These are phyloP conservation scores for Ectemnius lituratus DNA, from an alignment of 2,888 invertebrate species.

Conservation along the genomic window DNA sequence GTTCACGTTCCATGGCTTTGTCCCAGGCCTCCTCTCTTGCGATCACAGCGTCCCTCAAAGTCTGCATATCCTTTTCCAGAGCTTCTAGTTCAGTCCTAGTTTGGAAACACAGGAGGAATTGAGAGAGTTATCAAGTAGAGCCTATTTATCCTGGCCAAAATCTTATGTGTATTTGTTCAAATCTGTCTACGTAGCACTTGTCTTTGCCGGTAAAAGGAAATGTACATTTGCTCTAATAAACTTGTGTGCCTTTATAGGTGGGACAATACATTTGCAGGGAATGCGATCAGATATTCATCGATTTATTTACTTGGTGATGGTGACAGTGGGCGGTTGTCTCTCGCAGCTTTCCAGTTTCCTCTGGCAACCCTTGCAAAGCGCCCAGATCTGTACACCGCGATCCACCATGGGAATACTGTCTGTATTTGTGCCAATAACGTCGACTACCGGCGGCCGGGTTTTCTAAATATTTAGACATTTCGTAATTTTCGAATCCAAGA, in stretches of 20 bases:
- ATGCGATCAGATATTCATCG: neutral
- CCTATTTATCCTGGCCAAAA: no score
- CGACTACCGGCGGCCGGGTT: neutral
- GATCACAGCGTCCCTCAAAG: conserved; percentile 66
- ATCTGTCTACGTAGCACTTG: neutral
- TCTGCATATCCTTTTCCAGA: conserved; percentile 69
- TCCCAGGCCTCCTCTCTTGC: conserved; percentile 67
- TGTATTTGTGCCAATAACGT: conserved; percentile 46
- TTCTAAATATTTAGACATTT: conserved; percentile 26
- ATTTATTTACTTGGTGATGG: conserved; percentile 64
- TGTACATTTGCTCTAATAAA: neutral
- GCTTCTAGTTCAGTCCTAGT: conserved; percentile 68
- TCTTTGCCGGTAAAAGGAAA: neutral
- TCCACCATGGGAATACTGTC: conserved; percentile 40
- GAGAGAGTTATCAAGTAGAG: neutral
- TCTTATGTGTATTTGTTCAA: no score
- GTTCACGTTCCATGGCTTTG: conserved; percentile 66
- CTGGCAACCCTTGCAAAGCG: conserved; percentile 62
- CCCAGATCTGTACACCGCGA: conserved; percentile 55
- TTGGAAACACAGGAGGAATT: neutral
- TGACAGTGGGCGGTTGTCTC: conserved; percentile 54
- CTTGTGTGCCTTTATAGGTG: no score
- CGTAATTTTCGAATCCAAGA: neutral
- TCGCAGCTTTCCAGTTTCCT: conserved; percentile 56
- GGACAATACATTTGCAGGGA: no score